These are phyloP conservation scores for Lethrus apterus DNA, from an alignment of 1,140 invertebrate species.

Conservation along the genomic window DNA sequence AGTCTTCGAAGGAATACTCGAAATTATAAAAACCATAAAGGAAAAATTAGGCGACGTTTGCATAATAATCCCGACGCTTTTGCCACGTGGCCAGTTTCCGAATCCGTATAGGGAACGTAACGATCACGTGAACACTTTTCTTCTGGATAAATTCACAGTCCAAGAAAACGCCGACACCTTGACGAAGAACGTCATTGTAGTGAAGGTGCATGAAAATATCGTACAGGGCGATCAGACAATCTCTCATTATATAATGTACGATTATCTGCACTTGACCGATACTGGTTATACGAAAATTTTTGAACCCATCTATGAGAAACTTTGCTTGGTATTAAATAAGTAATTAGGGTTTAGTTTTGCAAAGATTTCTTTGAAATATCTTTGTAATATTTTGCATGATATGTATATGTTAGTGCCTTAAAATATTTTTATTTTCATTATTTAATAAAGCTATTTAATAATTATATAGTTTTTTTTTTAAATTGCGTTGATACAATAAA, in stretches of 20 bases:
- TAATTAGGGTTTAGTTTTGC: too few species aligned
- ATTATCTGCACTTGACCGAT: conserved; percentile 64
- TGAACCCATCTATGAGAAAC: conserved; percentile 50
- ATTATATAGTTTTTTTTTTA: too few species aligned
- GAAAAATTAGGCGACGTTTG: conserved; percentile 49
- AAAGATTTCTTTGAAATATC: too few species aligned
- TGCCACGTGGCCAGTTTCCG: conserved; percentile 58
- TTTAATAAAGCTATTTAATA: too few species aligned
- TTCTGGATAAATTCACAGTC: conserved; percentile 43
- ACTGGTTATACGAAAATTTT: conserved; percentile 60
- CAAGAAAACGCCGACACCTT: conserved; percentile 31
- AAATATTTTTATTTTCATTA: too few species aligned
- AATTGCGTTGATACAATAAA: too few species aligned
- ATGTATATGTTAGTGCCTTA: too few species aligned
- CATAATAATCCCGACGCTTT: conserved; percentile 55
- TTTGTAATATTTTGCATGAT: too few species aligned
- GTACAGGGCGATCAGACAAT: conserved; percentile 55
- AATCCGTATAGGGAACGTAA: conserved; percentile 59
- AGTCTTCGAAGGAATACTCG: conserved; percentile 57
- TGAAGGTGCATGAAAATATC: conserved; percentile 50
- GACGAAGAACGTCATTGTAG: conserved; percentile 39
- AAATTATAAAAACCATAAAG: conserved; percentile 51
- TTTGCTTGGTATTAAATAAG: conserved; percentile 27
- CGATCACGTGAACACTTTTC: conserved; percentile 49
- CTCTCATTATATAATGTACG: conserved; percentile 60